phyloP scores from a whole-genome alignment of 2,797 vertebrate genomes.

The Sarcoramphus papa region DNA sequence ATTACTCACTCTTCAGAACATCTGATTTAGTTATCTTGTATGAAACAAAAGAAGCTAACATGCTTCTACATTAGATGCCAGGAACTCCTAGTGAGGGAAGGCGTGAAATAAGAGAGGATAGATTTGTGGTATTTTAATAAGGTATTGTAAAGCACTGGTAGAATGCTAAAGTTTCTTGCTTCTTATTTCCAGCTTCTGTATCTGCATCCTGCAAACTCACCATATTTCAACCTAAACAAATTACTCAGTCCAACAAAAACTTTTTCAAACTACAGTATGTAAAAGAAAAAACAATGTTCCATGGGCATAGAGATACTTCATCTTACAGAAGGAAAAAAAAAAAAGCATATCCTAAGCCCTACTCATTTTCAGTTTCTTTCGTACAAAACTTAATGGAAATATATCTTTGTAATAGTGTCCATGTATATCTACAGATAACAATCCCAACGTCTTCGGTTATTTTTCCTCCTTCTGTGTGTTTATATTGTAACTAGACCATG shows the following conservation, averaged over 20 bases:
- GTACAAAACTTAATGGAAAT: background rate
- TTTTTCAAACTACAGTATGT: background rate
- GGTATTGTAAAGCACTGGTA: background rate
- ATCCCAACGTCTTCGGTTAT: background rate
- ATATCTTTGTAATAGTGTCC: background rate
- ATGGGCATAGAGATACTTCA: background rate
- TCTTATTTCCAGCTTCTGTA: background rate
- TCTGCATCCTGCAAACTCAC: background rate
- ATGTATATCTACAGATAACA: background rate
- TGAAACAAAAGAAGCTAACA: background rate
- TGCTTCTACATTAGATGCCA: background rate
- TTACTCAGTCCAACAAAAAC: background rate
- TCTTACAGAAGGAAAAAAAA: background rate
- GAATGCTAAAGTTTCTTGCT: background rate
- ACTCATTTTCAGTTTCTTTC: background rate
- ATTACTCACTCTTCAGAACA: background rate
- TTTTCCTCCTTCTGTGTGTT: background rate
- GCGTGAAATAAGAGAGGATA: background rate
- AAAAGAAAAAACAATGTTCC: background rate
- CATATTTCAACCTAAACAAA: background rate
- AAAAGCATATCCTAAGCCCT: background rate
- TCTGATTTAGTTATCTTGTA: background rate
- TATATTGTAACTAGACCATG: background rate
- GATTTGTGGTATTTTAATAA: background rate
- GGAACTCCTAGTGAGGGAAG: background rate